Evolutionary conservation across 2,888 invertebrate species (phyloP).

Genomic region (Calliphora vomitoria): DNA sequence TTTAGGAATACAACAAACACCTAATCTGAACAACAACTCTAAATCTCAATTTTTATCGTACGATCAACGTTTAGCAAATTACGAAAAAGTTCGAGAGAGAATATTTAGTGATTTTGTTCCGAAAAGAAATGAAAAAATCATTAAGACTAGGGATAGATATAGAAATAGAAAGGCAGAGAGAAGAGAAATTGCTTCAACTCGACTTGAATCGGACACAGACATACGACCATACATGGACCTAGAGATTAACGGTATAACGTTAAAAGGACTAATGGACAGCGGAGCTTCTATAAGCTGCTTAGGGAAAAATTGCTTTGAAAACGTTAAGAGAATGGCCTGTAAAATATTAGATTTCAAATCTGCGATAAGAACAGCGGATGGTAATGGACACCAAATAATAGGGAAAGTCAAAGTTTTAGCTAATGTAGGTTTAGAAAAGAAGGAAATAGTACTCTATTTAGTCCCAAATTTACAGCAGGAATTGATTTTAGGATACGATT

Average conservation of each 20-base stretch:
- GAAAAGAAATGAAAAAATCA: not conserved
- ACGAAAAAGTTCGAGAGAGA: not conserved
- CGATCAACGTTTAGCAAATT: not conserved
- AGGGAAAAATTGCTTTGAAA: not conserved
- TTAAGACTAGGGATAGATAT: not conserved
- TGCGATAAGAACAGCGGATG: conserved; percentile 8
- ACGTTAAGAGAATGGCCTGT: not conserved
- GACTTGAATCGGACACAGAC: not conserved
- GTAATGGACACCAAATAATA: not conserved
- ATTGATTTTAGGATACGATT: not conserved
- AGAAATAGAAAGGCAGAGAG: not conserved
- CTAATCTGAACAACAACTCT: too few species aligned
- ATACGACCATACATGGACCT: not conserved
- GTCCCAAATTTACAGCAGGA: not conserved
- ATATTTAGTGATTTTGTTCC: not conserved
- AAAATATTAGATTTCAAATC: not conserved
- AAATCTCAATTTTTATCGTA: not conserved
- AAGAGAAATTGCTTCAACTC: not conserved
- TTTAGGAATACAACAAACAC: too few species aligned
- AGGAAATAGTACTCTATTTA: not conserved
- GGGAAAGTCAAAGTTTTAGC: not conserved
- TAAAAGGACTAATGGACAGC: conserved; percentile 3
- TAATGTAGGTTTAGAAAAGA: not conserved
- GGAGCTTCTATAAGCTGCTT: not conserved
- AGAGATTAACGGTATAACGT: not conserved